These are phyloP conservation scores for Rhabdornis inornatus DNA, from an alignment of 2,113 vertebrate genomes.

Conservation along the genomic window DNA sequence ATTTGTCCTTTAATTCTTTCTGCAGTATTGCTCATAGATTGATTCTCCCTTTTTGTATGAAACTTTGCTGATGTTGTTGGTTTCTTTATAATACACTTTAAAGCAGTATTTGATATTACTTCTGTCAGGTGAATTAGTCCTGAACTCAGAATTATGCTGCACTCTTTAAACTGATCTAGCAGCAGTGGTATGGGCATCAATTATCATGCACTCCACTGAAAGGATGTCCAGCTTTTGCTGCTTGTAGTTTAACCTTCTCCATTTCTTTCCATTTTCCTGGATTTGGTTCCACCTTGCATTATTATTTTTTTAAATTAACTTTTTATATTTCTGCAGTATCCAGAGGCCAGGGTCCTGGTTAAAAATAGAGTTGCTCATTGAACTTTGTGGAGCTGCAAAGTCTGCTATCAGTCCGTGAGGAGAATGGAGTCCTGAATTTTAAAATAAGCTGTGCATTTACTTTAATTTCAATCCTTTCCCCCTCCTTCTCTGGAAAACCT, in stretches of 20 bases:
- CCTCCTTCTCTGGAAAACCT: background rate
- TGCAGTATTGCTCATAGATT: background rate
- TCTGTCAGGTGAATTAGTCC: background rate
- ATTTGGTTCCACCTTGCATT: background rate
- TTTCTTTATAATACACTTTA: background rate
- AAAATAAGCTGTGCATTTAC: background rate
- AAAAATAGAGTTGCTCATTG: background rate
- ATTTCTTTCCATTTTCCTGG: background rate
- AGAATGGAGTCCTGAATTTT: background rate
- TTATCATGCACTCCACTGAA: background rate
- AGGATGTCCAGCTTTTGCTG: background rate
- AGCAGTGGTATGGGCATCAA: background rate
- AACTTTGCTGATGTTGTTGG: background rate
- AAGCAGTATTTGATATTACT: background rate
- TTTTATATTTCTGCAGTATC: background rate
- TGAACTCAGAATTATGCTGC: background rate
- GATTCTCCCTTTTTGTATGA: background rate
- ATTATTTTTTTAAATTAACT: background rate
- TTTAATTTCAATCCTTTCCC: background rate
- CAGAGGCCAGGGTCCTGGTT: background rate
- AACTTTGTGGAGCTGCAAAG: background rate
- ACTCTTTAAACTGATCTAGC: background rate
- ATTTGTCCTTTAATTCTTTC: constrained; percentile 4
- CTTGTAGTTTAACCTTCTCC: background rate
- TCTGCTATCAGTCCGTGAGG: background rate